Evolutionary conservation across 37 sponge, comb jelly and placozoan species (phyloP).

Genomic region (Chondrilla cf. caribensis): DNA sequence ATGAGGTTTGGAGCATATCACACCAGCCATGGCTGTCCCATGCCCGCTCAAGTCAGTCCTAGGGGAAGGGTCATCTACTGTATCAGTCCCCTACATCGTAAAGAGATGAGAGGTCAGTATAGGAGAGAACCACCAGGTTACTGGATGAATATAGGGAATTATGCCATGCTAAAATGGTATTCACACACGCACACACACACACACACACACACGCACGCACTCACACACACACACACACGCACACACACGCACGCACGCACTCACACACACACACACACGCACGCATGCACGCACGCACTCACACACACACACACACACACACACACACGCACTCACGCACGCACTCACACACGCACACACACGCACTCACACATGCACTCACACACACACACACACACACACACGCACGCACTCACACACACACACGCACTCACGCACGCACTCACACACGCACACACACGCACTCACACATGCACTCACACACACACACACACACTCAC

Average conservation of each 20-base stretch:
- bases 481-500: conserved; percentile 33
- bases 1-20: conserved; percentile 43
- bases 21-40: conserved; percentile 70
- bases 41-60: conserved; percentile 57
- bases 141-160: no score
- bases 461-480: conserved; percentile 24
- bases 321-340: conserved; percentile 23
- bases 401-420: conserved; percentile 12
- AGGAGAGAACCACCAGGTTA: no score
- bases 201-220: no score
- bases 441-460: conserved; percentile 25
- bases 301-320: conserved; percentile 27
- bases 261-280: conserved; percentile 14
- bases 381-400: conserved; percentile 25
- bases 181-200: no score
- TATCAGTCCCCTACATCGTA: conserved; percentile 37
- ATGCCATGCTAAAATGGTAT: no score
- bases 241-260: no score
- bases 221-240: no score
- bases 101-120: no score
- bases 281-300: conserved; percentile 13
- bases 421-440: conserved; percentile 16
- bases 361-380: conserved; percentile 18
- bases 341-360: conserved; percentile 15
- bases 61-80: conserved; percentile 37